A percentile compares a stretch with the other conserved stretches of the same genome.
These are phyloP conservation scores for Molossus molossus DNA, from an alignment of 2,797 vertebrate genomes.

Conservation along the genomic window DNA sequence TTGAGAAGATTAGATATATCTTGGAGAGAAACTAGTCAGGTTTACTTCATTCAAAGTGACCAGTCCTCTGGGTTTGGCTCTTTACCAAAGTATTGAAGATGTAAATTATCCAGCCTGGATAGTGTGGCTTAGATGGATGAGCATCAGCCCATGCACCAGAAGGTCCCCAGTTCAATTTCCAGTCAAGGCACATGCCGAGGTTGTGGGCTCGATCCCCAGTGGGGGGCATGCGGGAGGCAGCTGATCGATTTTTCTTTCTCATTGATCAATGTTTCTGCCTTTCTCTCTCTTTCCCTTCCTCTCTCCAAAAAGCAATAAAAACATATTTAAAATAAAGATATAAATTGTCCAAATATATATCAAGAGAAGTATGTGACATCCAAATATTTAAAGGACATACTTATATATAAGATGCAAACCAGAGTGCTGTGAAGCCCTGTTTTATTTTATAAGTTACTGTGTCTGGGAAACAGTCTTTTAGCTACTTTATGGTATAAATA, in stretches of 20 bases:
- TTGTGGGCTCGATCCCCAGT: too few relatives aligned
- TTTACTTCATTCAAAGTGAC: slow-evolving; percentile 70
- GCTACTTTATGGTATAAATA: slow-evolving; percentile 17
- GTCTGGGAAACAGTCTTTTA: slow-evolving; percentile 54
- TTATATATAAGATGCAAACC: slow-evolving; percentile 23
- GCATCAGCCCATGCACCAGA: too few relatives aligned
- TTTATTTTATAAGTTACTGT: slow-evolving; percentile 51
- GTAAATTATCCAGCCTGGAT: not conserved
- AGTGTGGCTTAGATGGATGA: too few relatives aligned
- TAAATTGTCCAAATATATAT: not conserved
- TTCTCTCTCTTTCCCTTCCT: too few relatives aligned
- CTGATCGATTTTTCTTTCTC: too few relatives aligned
- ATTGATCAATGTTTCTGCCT: too few relatives aligned
- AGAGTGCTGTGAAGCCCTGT: not conserved
- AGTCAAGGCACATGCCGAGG: too few relatives aligned
- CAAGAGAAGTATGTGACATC: slow-evolving; percentile 17
- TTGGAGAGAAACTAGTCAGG: slow-evolving; percentile 52
- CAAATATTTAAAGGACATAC: slow-evolving; percentile 58
- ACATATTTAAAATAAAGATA: not conserved
- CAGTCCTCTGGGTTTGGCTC: not conserved
- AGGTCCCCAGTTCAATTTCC: too few relatives aligned
- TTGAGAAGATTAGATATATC: slow-evolving; percentile 56
- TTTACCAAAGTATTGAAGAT: slow-evolving; percentile 70
- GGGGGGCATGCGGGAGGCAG: too few relatives aligned
- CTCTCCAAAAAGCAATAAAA: too few relatives aligned